These are phyloP conservation scores for Dermatophagoides farinae DNA, from an alignment of 1,140 invertebrate genomes.

Conservation along the genomic window DNA sequence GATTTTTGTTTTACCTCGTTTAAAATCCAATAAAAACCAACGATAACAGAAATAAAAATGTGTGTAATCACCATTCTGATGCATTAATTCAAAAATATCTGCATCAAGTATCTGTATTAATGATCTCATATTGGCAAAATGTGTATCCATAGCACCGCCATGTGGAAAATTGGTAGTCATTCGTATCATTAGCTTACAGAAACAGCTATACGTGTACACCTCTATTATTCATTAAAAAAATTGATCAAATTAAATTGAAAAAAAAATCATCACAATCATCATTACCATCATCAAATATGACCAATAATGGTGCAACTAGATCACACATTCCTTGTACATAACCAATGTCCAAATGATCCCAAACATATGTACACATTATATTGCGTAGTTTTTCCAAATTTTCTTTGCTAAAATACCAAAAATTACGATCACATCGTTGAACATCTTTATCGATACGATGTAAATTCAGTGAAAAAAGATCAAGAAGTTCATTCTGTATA, in stretches of 20 bases:
- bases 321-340: constrained; percentile 90
- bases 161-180: constrained; percentile 81
- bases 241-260: not conserved
- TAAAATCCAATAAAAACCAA: constrained; percentile 63
- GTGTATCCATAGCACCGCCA: constrained; percentile 76
- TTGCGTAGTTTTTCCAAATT: constrained; percentile 85
- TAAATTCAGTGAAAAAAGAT: constrained; percentile 67
- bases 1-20: constrained; percentile 38
- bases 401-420: constrained; percentile 61
- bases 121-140: constrained; percentile 81
- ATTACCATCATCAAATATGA: constrained; percentile 62
- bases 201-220: constrained; percentile 71
- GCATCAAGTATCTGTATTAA: constrained; percentile 58
- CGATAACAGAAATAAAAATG: constrained; percentile 95
- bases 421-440: constrained; percentile 77
- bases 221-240: constrained; percentile 32
- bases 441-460: constrained; percentile 92
- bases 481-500: constrained; percentile 35
- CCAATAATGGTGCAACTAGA: constrained; percentile 70
- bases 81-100: constrained; percentile 81
- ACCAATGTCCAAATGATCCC: constrained; percentile 74
- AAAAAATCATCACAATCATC: not conserved
- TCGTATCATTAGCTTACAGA: constrained; percentile 66
- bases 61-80: constrained; percentile 80
- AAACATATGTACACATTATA: constrained; percentile 92